A percentile compares a stretch with the other conserved stretches of the same genome.
Conservation (phyloP, 2,113 vertebrate genomes). For the Lasiurus borealis region DNA sequence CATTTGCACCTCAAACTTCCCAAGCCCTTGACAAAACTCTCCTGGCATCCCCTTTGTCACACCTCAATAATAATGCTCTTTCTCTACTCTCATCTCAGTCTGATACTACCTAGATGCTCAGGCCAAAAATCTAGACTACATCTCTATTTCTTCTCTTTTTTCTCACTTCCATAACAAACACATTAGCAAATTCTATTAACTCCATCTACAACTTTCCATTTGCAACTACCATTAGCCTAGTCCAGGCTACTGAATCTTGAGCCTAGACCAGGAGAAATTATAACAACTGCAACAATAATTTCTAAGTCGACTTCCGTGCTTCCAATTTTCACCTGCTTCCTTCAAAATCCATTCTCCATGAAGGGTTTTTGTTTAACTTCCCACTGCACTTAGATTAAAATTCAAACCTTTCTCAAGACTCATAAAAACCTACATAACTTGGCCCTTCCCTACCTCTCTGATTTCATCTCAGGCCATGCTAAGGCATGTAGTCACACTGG, state of each 20-base stretch:
- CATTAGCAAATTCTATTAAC: background rate
- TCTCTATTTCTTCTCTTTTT: background rate
- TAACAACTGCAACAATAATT: background rate
- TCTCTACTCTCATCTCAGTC: background rate
- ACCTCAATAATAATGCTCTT: background rate
- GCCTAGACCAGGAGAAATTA: background rate
- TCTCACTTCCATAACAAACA: background rate
- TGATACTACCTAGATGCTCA: background rate
- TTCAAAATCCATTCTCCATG: background rate
- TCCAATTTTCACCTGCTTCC: background rate
- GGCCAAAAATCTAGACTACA: background rate
- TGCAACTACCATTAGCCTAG: background rate
- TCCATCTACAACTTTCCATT: background rate
- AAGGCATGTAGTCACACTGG: background rate
- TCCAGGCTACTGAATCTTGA: background rate
- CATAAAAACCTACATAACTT: background rate
- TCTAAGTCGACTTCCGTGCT: background rate
- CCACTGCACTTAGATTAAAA: background rate
- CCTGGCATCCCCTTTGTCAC: background rate
- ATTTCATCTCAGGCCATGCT: background rate
- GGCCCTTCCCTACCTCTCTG: background rate
- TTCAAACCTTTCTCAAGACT: background rate
- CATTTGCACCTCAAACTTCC: background rate
- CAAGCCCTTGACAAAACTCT: background rate
- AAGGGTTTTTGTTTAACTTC: background rate